A percentile compares a stretch with the other conserved stretches of the same genome.
Evolutionary conservation across 2,113 vertebrate genomes (phyloP).

Genomic region (Nipponia nippon): DNA sequence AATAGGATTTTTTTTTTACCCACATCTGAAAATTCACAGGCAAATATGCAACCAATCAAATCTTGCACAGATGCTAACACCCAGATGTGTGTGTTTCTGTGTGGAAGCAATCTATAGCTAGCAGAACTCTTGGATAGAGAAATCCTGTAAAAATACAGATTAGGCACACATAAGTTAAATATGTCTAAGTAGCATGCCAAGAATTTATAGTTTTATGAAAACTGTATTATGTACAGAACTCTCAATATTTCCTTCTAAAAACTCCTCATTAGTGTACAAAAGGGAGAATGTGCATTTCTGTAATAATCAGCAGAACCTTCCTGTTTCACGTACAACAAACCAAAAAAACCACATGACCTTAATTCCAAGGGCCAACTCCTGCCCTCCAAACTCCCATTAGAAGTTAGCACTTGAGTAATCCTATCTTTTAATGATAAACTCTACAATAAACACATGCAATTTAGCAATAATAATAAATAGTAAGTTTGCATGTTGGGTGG

Average conservation of each 20-base stretch:
- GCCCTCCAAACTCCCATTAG: not conserved
- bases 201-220: constrained; percentile 30
- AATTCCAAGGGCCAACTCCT: not conserved
- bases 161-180: constrained; percentile 31
- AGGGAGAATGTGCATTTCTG: not conserved
- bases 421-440: not conserved
- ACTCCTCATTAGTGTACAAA: not conserved
- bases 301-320: not conserved
- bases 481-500: not conserved
- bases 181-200: not conserved
- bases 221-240: not conserved
- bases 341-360: not conserved
- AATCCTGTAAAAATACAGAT: constrained; percentile 44
- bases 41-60: constrained; percentile 30
- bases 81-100: constrained; percentile 31
- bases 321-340: not conserved
- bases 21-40: constrained; percentile 15
- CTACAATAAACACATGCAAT: not conserved
- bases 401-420: not conserved
- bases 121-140: constrained; percentile 24
- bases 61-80: constrained; percentile 13
- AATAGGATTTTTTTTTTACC: not conserved
- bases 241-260: not conserved
- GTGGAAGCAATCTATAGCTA: constrained; percentile 17
- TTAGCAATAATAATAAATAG: not conserved